phyloP scores from a whole-genome alignment of 2,113 vertebrate species.

The Chionomys nivalis region DNA sequence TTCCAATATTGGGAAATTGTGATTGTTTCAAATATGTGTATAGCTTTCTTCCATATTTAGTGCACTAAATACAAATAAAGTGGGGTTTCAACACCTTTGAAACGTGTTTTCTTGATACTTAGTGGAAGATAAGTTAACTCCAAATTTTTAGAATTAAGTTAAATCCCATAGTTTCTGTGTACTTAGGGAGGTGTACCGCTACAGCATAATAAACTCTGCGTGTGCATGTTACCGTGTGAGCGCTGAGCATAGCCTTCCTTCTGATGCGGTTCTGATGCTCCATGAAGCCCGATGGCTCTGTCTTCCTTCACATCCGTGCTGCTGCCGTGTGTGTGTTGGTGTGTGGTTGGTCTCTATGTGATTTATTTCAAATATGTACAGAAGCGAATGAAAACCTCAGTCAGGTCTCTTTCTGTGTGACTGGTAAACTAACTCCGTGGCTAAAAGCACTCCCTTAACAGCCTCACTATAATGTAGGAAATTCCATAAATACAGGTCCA shows the following conservation, averaged over 20 bases:
- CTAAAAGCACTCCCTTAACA: not conserved
- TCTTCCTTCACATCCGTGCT: not conserved
- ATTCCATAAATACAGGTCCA: not conserved
- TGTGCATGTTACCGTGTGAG: not conserved
- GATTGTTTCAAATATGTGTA: conserved; percentile 76
- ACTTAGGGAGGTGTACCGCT: conserved; percentile 5
- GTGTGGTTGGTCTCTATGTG: not conserved
- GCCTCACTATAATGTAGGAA: not conserved
- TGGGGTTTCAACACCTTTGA: conserved; percentile 36
- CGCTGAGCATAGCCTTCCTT: not conserved
- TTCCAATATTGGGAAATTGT: conserved; percentile 72
- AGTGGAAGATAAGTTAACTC: conserved; percentile 41
- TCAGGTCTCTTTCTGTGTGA: not conserved
- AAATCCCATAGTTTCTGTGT: conserved; percentile 31
- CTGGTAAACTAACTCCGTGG: not conserved
- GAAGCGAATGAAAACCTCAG: not conserved
- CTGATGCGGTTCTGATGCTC: not conserved
- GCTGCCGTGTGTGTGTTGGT: not conserved
- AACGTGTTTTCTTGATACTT: conserved; percentile 57
- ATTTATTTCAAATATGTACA: not conserved
- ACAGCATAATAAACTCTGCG: not conserved
- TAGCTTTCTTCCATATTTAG: conserved; percentile 63
- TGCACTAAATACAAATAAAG: conserved; percentile 68
- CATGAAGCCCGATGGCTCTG: not conserved
- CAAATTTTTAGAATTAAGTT: conserved; percentile 67